Evolutionary conservation across 2,888 invertebrate genomes (phyloP).

Genomic region (Proisotoma minuta): DNA sequence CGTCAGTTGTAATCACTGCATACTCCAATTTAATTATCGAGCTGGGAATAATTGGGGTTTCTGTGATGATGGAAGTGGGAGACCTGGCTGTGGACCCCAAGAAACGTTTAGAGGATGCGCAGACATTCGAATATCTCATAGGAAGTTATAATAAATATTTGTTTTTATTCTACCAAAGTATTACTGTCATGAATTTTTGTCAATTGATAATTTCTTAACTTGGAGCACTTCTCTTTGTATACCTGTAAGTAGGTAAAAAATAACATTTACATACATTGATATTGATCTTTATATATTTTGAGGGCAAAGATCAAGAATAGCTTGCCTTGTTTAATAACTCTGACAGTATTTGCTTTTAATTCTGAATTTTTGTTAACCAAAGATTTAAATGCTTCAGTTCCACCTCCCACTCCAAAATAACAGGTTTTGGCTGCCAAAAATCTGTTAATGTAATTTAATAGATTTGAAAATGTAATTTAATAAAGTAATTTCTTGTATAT

Average conservation of each 20-base stretch:
- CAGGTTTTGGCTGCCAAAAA: conserved; percentile 83
- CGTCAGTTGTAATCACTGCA: background rate
- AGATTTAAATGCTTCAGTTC: conserved; percentile 63
- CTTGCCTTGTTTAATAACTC: conserved; percentile 22
- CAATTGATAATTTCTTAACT: conserved; percentile 14
- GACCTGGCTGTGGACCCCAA: background rate
- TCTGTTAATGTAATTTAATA: conserved; percentile 49
- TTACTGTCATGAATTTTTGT: background rate
- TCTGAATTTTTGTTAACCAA: background rate
- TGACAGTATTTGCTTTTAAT: background rate
- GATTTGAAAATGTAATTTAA: background rate
- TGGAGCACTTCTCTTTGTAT: conserved; percentile 59
- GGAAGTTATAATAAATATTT: background rate
- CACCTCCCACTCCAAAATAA: conserved; percentile 95
- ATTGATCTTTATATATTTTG: background rate
- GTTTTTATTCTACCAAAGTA: background rate
- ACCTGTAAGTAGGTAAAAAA: conserved; percentile 34
- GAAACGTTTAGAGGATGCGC: background rate
- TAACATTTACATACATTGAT: conserved; percentile 5
- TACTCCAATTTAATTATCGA: background rate
- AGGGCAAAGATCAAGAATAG: background rate
- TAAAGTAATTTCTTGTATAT: conserved; percentile 19
- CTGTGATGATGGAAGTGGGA: background rate
- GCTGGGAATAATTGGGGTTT: background rate
- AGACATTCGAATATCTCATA: background rate